phyloP scores from a whole-genome alignment of 2,797 vertebrate species.

The Thaleichthys pacificus region DNA sequence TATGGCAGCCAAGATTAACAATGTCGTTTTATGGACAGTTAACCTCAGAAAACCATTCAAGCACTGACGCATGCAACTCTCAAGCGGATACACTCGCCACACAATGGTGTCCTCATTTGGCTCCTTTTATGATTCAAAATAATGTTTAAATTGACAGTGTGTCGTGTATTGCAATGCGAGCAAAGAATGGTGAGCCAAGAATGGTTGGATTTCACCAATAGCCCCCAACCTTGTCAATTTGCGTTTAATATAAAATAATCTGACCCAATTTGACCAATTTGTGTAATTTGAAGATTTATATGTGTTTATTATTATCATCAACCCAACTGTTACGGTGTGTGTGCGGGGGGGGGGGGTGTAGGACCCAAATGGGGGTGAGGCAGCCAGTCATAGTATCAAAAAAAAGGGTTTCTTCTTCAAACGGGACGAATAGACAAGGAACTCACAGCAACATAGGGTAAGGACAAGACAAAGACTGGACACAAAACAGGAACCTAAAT shows the following conservation, averaged over 20 bases:
- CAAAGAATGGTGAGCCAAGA: too few species aligned
- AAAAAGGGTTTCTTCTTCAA: too few species aligned
- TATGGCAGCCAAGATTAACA: constrained; percentile 60
- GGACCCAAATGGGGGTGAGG: too few species aligned
- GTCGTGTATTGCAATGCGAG: too few species aligned
- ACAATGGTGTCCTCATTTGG: constrained; percentile 10
- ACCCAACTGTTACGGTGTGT: neutral
- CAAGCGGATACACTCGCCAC: constrained; percentile 19
- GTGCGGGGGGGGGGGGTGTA: too few species aligned
- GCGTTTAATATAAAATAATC: neutral
- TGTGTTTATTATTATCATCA: neutral
- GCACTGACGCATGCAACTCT: constrained; percentile 20
- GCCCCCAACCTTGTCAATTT: neutral
- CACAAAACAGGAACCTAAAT: too few species aligned
- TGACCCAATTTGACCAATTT: neutral
- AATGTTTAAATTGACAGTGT: neutral
- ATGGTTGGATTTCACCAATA: too few species aligned
- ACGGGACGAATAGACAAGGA: too few species aligned
- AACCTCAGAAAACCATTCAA: constrained; percentile 38
- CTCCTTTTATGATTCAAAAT: neutral
- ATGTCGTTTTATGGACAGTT: constrained; percentile 55
- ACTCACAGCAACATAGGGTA: too few species aligned
- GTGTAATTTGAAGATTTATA: neutral
- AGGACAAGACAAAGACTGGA: too few species aligned
- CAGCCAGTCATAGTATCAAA: too few species aligned